These are phyloP conservation scores for Octonoba sinensis DNA, from an alignment of 2,888 invertebrate species.

Conservation along the genomic window DNA sequence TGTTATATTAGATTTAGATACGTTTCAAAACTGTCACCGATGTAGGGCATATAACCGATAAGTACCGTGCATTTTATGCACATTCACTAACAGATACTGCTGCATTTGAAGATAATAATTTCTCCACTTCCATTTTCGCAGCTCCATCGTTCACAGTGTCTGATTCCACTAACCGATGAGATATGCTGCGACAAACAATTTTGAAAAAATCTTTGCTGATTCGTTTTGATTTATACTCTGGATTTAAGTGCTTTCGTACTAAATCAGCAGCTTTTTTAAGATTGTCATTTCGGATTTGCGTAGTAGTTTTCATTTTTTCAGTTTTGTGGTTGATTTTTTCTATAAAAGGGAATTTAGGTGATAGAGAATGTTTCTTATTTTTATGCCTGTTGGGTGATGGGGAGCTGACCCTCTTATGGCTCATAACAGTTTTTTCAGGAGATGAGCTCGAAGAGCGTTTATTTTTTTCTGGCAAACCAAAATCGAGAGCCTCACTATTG, in stretches of 20 bases:
- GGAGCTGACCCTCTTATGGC: background rate
- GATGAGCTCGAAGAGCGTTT: slow-evolving; percentile 6
- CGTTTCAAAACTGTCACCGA: no score
- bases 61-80: background rate
- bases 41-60: no score
- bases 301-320: slow-evolving; percentile 42
- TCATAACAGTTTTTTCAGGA: slow-evolving; percentile 13
- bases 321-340: slow-evolving; percentile 34
- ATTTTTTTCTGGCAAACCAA: background rate
- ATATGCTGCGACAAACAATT: slow-evolving; percentile 61
- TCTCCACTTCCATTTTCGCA: slow-evolving; percentile 60
- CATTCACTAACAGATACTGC: slow-evolving; percentile 12
- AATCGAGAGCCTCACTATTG: background rate
- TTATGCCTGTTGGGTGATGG: slow-evolving; percentile 19
- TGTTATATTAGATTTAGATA: no score
- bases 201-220: slow-evolving; percentile 65
- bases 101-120: slow-evolving; percentile 60
- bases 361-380: slow-evolving; percentile 21
- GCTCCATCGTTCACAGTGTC: slow-evolving; percentile 56
- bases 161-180: slow-evolving; percentile 59
- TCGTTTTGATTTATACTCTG: slow-evolving; percentile 61
- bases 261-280: slow-evolving; percentile 63
- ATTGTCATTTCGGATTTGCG: slow-evolving; percentile 53
- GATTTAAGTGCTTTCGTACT: slow-evolving; percentile 61
- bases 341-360: background rate